Evolutionary conservation across 2,888 invertebrate species (phyloP), one percentile per base, ranked within the genome.

Genomic region (Phanerotoma sp.): DNA sequence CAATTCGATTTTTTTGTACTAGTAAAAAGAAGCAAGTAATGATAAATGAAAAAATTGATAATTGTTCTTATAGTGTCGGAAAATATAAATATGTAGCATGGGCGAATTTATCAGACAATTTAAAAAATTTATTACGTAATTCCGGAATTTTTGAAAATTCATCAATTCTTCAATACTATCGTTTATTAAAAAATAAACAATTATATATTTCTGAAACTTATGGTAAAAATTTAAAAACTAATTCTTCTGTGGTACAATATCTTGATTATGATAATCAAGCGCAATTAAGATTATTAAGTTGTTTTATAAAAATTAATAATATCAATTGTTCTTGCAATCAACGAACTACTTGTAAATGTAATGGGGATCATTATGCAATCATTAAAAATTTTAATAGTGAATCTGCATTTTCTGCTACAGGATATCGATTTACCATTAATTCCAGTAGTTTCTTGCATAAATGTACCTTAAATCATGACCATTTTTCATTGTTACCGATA

Each of bases 1-100:
- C 30, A n/a, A 53, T 62, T 41, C 21, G 51, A 5, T 49, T 56
- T 38, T 59, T 61, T 56, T 44, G 51, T 38, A 22, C 48, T 9
- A 22, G 32, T 15, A 35, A 33, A 33, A 33, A 33, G n/a, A 33
- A 33, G 5, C 33, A 33, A 33, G 33, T 33, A 1, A 13, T 13
- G 5, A 10, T 33, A 33, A 33, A 33, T 33, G 40, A 25, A 59
- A 53, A 45, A 38, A 22, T 32, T 57, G 42, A 45, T 25, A 42
- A 41, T 5, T 9, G 32, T 35, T 49, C 42, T 50, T 56, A 54
- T 28, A 61, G 58, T 32, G 54, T 61, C 32, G 58, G 56, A 4
- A 33, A 40, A 4, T 58, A 56, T 28, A 51, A 58, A 51, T 3
- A 10, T 4, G 28, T 25, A 7, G 5, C 33, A 10, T 13, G 11